phyloP scores from a whole-genome alignment of 2,888 invertebrate genomes.

The Chrysolina americana region DNA sequence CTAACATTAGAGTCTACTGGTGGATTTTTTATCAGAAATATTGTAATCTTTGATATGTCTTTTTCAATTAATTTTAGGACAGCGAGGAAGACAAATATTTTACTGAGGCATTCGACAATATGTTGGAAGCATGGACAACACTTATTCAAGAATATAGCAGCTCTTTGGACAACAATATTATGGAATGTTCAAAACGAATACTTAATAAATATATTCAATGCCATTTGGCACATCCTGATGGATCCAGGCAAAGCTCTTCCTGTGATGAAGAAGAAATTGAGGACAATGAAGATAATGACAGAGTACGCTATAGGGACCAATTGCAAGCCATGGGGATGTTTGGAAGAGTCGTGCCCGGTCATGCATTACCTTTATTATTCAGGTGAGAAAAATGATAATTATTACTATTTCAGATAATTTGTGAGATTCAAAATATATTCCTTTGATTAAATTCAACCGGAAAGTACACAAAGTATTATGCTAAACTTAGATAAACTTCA shows the following conservation, averaged over 20 bases:
- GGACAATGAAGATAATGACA: conserved; percentile 78
- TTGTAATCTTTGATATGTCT: too few species aligned
- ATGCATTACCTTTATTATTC: conserved; percentile 77
- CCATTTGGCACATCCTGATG: conserved; percentile 88
- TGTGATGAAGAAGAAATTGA: conserved; percentile 74
- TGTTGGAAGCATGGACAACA: conserved; percentile 79
- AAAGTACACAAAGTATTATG: too few species aligned
- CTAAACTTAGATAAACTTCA: too few species aligned
- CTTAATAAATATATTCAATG: conserved; percentile 87
- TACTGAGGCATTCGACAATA: conserved; percentile 79
- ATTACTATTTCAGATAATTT: background rate
- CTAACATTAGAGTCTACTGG: too few species aligned
- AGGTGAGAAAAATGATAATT: conserved; percentile 64
- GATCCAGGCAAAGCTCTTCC: conserved; percentile 71
- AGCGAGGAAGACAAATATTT: conserved; percentile 72
- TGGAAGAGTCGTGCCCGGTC: conserved; percentile 76
- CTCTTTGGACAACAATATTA: conserved; percentile 64
- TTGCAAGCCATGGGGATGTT: conserved; percentile 81
- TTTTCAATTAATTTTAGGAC: conserved; percentile 62
- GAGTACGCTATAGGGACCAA: conserved; percentile 79
- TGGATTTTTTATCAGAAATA: too few species aligned
- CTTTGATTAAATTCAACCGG: too few species aligned
- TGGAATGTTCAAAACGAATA: conserved; percentile 71
- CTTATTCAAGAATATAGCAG: conserved; percentile 67
- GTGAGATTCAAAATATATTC: too few species aligned